Evolutionary conservation across 2,113 vertebrate genomes (phyloP).

Genomic region (Carollia perspicillata): DNA sequence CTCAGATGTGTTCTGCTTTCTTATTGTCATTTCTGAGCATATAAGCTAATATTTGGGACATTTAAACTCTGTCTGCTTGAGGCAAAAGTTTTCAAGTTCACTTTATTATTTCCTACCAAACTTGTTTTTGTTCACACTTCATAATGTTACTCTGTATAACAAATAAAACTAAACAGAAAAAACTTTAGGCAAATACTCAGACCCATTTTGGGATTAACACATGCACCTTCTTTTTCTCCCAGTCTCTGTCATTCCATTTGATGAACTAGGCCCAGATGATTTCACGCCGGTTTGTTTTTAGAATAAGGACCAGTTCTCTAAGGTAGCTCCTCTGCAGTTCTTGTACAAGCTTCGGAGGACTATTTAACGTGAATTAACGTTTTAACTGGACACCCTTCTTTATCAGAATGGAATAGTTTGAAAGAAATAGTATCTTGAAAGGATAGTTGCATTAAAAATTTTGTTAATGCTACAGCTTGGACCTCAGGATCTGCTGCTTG

Average conservation of each 20-base stretch:
- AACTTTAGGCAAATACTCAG: neutral
- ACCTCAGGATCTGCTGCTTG: neutral
- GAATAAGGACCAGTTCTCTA: neutral
- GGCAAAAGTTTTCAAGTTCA: neutral
- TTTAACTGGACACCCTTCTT: neutral
- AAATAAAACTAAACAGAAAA: slow-evolving; percentile 18
- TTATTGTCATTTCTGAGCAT: neutral
- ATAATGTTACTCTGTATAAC: neutral
- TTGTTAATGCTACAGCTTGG: neutral
- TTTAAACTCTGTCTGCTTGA: neutral
- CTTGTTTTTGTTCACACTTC: neutral
- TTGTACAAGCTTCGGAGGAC: neutral
- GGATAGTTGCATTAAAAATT: neutral
- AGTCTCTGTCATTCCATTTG: neutral
- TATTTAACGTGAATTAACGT: neutral
- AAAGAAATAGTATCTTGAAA: neutral
- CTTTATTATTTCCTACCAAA: slow-evolving; percentile 24
- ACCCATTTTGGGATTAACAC: neutral
- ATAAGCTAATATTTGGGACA: neutral
- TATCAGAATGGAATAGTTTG: neutral
- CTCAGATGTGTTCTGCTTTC: slow-evolving; percentile 10
- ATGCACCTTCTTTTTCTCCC: neutral
- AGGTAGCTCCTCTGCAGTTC: neutral
- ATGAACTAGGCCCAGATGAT: neutral
- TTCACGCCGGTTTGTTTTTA: slow-evolving; percentile 7